Base-by-base conservation (phyloP, 1,140 invertebrate species). In the Pseudomyrmex sp. region DNA sequence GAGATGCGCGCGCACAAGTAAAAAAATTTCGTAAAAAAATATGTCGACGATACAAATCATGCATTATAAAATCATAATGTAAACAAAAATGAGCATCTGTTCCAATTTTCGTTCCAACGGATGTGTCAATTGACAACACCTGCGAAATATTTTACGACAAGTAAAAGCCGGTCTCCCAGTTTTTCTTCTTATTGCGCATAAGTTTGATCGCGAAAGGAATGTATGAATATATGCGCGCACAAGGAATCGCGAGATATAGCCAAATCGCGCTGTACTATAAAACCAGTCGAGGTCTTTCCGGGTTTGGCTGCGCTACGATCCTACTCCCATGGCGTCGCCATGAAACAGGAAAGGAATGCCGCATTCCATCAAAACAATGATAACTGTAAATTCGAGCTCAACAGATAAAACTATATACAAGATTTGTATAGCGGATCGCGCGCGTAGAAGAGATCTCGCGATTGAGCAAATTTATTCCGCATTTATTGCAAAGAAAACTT, bases 361-460 rank as follows among this genome's bases (percentile, higher is more conserved):
- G 88, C 88, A 84, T 89, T 88, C 85, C 88, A 58, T 79, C 88
- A 66, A 70, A 86, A 89, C 87, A 85, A 90, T 83, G 84, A 88
- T 91, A 91, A 90, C 80, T 83, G 87, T 87, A 80, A 83, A 89
- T 12, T 20, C 65, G n/a, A 18, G 59, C 70, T 20, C 35, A 20
- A 68, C 73, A 68, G 54, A 77, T 69, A 66, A 77, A 72, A 26
- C 56, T 54, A 59, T 54, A 59, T 63, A 44, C 35, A 7, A 5
- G 5, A 35, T 35, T 35, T 7, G 18, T 13, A 46, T 58, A 62
- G 18, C 63, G 75, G 56, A 72, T 46, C 50, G 48, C 35, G 35
- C 35, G 35, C 35, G 35, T 48, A 50, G 8, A 20, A 82, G n/a
- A 74, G 35, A 82, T 50, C 62, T 73, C 26, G n/a, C 44, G 23